A percentile compares a stretch with the other conserved stretches of the same genome.
Evolutionary conservation across 2,888 invertebrate species (phyloP).

Genomic region (Steinernema hermaphroditum): DNA sequence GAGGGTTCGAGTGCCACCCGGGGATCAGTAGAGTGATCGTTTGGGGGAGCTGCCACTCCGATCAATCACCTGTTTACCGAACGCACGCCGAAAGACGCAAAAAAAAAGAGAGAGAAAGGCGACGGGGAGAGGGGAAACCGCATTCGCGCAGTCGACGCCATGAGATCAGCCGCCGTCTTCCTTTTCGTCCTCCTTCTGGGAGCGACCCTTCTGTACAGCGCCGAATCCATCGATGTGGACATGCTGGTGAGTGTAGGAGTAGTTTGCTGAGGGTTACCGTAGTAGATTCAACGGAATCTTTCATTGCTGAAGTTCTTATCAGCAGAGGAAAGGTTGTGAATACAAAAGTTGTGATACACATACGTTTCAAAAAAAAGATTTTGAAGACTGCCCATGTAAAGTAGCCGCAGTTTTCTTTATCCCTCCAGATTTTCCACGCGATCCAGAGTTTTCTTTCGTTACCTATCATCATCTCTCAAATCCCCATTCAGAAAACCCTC

Average conservation of each 20-base stretch:
- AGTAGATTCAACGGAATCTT: too few species aligned
- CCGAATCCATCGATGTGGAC: not conserved
- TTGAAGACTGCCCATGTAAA: too few species aligned
- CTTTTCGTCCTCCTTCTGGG: not conserved
- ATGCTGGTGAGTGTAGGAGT: conserved; percentile 15
- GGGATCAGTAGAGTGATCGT: too few species aligned
- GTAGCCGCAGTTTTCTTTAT: too few species aligned
- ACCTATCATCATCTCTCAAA: too few species aligned
- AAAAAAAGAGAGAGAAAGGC: not conserved
- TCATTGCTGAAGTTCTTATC: too few species aligned
- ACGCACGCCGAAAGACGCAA: not conserved
- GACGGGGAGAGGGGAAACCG: not conserved
- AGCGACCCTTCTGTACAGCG: not conserved
- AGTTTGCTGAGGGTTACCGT: not conserved
- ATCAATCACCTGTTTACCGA: conserved; percentile 26
- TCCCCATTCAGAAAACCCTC: not conserved
- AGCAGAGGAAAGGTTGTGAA: too few species aligned
- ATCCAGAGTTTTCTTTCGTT: too few species aligned
- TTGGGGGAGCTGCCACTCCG: not conserved
- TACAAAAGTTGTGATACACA: too few species aligned
- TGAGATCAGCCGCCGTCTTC: not conserved
- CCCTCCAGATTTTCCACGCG: too few species aligned
- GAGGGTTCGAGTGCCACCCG: too few species aligned
- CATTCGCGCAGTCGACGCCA: not conserved
- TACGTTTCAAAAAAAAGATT: too few species aligned